Conservation (phyloP, 1,140 invertebrate species). For the Drosophila leontia region DNA sequence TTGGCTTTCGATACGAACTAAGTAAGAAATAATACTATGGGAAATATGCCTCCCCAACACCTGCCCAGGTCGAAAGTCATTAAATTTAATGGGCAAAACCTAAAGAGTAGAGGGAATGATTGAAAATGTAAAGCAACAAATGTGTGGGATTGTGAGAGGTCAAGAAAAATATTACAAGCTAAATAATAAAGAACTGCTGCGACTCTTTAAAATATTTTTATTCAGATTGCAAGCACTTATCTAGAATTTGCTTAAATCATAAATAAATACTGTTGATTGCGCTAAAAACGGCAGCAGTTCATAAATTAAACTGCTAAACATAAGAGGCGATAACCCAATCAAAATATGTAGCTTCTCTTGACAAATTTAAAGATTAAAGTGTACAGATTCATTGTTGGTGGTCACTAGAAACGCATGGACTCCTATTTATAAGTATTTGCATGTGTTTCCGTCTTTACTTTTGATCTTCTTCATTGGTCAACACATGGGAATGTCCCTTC, state of each 20-base stretch:
- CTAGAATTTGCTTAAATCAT: not conserved
- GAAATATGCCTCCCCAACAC: not conserved
- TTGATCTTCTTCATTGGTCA: conserved; percentile 9
- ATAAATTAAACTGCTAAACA: conserved; percentile 5
- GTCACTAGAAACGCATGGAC: conserved; percentile 8
- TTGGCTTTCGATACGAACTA: conserved; percentile 41
- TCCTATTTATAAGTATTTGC: not conserved
- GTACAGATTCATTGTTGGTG: conserved; percentile 10
- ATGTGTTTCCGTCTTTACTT: conserved; percentile 4
- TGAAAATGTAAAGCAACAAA: conserved; percentile 6
- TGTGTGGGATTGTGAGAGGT: not conserved
- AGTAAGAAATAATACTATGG: conserved; percentile 45
- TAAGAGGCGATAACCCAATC: conserved; percentile 4
- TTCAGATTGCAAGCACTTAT: not conserved
- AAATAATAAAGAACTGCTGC: not conserved
- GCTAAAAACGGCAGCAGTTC: not conserved
- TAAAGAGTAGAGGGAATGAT: not conserved
- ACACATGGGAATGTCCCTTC: conserved; percentile 16
- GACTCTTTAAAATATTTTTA: not conserved
- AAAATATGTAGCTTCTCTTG: not conserved
- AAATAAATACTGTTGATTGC: not conserved
- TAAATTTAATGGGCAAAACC: conserved; percentile 39
- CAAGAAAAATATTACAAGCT: not conserved
- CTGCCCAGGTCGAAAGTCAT: conserved; percentile 33
- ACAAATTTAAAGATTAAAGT: not conserved